Conservation (phyloP, 2,888 invertebrate genomes). For the Hirtodrosophila histrioides region DNA sequence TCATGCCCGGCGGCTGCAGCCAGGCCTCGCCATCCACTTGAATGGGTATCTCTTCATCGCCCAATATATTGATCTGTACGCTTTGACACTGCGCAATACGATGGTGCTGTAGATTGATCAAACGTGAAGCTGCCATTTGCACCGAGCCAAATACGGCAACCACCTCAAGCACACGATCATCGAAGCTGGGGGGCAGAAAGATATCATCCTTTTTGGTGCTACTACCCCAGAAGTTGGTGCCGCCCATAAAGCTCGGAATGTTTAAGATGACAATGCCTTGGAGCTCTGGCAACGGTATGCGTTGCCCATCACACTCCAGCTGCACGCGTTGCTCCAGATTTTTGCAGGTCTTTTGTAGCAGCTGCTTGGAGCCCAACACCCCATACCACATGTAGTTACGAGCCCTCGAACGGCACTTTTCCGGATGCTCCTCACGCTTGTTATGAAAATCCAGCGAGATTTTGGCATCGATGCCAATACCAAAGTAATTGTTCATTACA, state of each 20-base stretch:
- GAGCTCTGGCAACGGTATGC: conserved; percentile 96
- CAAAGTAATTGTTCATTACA: conserved; percentile 99
- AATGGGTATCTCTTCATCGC: conserved; percentile 96
- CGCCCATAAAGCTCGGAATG: conserved; percentile 99
- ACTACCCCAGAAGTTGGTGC: conserved; percentile 99
- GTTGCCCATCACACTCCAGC: conserved; percentile 97
- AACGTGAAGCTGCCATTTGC: conserved; percentile 97
- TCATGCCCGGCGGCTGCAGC: conserved; percentile 98
- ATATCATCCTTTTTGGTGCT: conserved; percentile 95
- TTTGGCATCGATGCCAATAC: conserved; percentile 99
- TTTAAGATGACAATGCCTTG: conserved; percentile 99
- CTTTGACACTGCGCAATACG: conserved; percentile 98
- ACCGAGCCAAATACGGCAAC: conserved; percentile 99
- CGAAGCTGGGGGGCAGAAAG: conserved; percentile 96
- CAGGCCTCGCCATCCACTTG: conserved; percentile 99
- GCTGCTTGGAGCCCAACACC: conserved; percentile 90
- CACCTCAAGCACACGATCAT: conserved; percentile 97
- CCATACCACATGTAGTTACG: conserved; percentile 99
- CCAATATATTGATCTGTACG: conserved; percentile 97
- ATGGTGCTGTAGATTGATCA: conserved; percentile 98
- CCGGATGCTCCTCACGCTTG: conserved; percentile 98
- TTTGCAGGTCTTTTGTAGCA: conserved; percentile 95
- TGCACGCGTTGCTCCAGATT: conserved; percentile 98
- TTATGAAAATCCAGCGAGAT: conserved; percentile 98
- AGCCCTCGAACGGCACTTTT: conserved; percentile 96